These are phyloP conservation scores for Amphimallon solstitiale DNA, from an alignment of 2,888 invertebrate species.

Conservation along the genomic window DNA sequence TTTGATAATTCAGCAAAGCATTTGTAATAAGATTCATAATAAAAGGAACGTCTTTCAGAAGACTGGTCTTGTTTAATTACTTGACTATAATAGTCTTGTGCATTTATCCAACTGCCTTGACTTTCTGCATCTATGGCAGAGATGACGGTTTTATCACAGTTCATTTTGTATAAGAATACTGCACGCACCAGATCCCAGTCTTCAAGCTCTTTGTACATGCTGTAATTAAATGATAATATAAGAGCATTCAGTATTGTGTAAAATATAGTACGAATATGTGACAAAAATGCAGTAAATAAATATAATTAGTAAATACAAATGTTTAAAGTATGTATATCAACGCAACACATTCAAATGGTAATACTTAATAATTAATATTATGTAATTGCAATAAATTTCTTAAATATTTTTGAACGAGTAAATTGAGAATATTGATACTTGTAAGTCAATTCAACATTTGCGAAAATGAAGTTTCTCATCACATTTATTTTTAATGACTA, in stretches of 20 bases:
- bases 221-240: conserved; percentile 39
- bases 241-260: neutral
- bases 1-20: conserved; percentile 70
- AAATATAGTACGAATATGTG: conserved; percentile 13
- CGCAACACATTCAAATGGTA: too few relatives aligned
- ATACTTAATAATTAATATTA: too few relatives aligned
- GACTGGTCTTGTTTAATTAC: conserved; percentile 59
- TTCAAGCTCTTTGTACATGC: conserved; percentile 70
- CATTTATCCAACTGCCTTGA: conserved; percentile 63
- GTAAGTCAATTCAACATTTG: too few relatives aligned
- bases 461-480: too few relatives aligned
- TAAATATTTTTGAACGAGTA: too few relatives aligned
- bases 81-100: conserved; percentile 60
- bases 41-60: conserved; percentile 58
- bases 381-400: too few relatives aligned
- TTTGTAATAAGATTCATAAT: conserved; percentile 66
- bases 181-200: conserved; percentile 72
- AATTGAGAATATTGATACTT: too few relatives aligned
- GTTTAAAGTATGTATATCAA: too few relatives aligned
- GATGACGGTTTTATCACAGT: conserved; percentile 62
- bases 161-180: conserved; percentile 68
- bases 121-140: conserved; percentile 67
- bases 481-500: too few relatives aligned
- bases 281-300: neutral
- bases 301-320: too few relatives aligned